Evolutionary conservation across 2,888 invertebrate genomes (phyloP), one percentile per base, ranked within the genome.

Genomic region (Horisme vitalbata): DNA sequence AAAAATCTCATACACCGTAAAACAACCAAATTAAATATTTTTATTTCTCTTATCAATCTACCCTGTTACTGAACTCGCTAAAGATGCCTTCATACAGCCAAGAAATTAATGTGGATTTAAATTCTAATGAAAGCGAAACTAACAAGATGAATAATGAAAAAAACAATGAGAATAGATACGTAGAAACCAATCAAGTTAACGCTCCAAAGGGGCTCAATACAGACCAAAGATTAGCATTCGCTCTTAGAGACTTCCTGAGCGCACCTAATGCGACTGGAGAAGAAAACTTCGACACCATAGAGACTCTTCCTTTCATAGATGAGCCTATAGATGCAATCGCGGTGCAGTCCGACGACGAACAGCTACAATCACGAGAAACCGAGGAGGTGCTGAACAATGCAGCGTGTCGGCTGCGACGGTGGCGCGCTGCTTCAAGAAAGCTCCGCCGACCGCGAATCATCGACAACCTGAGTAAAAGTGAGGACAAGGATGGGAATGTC

Each of bases 361-460:
- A 66, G 21, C 62, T 65, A 32, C 71, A 62, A 34, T 61, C 55
- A 36, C 78, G 75, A 8, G 87, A 80, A 15, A 79, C 87, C 0
- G 82, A 83, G 6, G 86, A 83, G 50, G 79, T 83, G 46, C 61
- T 83, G 24, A 85, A 83, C 62, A 89, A 84, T 56, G 87, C 86
- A 1, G 90, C 86, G 21, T 86, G 90, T 56, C 80, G 90, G 41
- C 71, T 91, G 63, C 80, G 87, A 52, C 71, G 89, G 32, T 89
- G 91, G 79, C 85, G 90, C 23, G 90, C 91, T 31, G 84, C 90
- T 2, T 85, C 91, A 9, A 75, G 91, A 32, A 88, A 90, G 60
- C 74, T 91, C 21, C 83, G 88, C 1, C 84, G 76, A 58, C 91
- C 74, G 55, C 72, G 79, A 59, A 91, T 77, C 24, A 90, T 91